Conservation (phyloP, 2,888 invertebrate species). For the Zele albiditarsus region DNA sequence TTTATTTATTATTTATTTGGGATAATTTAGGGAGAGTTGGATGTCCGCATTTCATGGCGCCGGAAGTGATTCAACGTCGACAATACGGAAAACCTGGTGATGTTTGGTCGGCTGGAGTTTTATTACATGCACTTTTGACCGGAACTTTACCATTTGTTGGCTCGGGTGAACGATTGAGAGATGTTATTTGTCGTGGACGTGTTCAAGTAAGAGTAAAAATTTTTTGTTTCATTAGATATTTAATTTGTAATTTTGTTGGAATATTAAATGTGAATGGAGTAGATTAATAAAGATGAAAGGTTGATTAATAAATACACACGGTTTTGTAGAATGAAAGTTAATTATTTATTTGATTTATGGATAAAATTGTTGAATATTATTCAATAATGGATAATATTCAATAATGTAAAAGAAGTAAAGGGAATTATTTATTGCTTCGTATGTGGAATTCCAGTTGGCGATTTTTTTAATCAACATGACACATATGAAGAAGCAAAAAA, state of each 20-base stretch:
- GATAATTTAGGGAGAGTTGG: constrained; percentile 87
- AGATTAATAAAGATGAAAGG: too few relatives aligned
- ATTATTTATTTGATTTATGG: too few relatives aligned
- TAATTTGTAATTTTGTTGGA: too few relatives aligned
- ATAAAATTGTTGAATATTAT: too few relatives aligned
- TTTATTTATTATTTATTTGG: constrained; percentile 32
- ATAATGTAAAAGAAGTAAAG: too few relatives aligned
- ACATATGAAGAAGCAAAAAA: too few relatives aligned
- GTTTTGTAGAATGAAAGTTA: too few relatives aligned
- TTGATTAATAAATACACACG: neutral
- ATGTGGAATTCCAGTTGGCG: neutral
- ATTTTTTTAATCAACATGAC: neutral
- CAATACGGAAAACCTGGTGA: constrained; percentile 96
- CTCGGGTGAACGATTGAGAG: constrained; percentile 92
- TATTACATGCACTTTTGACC: constrained; percentile 93
- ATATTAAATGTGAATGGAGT: too few relatives aligned
- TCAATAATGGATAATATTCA: too few relatives aligned
- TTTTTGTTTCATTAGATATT: constrained; percentile 1
- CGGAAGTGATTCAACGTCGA: constrained; percentile 94
- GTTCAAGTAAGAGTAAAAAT: constrained; percentile 78
- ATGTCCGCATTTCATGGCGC: constrained; percentile 98
- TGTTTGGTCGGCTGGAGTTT: constrained; percentile 97
- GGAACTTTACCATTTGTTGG: constrained; percentile 97
- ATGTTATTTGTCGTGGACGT: constrained; percentile 90
- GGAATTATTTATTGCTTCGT: too few relatives aligned